Percentiles rank a stretch among this genome's conserved stretches.
Evolutionary conservation across 2,113 vertebrate species (phyloP).

Genomic region (Nymphicus hollandicus): DNA sequence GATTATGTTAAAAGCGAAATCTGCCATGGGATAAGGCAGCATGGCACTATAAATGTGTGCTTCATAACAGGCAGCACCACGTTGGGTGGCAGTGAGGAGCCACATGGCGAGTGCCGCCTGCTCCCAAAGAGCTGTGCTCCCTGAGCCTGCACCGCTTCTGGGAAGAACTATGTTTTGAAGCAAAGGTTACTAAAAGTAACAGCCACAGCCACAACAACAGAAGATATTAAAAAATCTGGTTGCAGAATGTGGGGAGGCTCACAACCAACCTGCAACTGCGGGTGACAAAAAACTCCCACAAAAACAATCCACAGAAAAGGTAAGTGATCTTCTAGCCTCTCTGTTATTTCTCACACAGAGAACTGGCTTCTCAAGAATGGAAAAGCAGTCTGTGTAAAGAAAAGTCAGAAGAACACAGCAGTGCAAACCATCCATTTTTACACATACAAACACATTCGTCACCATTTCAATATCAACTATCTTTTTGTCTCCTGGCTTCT

Average conservation of each 20-base stretch:
- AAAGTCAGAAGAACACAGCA: neutral
- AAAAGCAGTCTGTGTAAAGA: neutral
- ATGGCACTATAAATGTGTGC: neutral
- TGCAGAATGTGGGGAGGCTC: neutral
- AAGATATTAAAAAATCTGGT: neutral
- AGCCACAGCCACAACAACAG: neutral
- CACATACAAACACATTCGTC: neutral
- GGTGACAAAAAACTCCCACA: neutral
- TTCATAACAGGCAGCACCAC: neutral
- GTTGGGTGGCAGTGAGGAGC: neutral
- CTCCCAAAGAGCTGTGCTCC: neutral
- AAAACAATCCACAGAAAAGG: neutral
- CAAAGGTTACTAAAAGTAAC: neutral
- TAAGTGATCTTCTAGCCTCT: neutral
- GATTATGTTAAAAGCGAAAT: neutral
- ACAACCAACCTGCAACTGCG: neutral
- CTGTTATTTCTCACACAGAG: neutral
- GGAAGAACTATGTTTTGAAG: fast-evolving
- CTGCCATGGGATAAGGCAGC: neutral
- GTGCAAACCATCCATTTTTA: neutral
- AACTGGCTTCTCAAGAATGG: neutral
- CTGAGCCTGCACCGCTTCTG: neutral
- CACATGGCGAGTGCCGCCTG: fast-evolving
- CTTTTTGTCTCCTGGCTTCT: neutral
- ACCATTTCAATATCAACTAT: neutral